Conservation (phyloP, 2,797 vertebrate genomes). For the Premnoplex brunnescens region DNA sequence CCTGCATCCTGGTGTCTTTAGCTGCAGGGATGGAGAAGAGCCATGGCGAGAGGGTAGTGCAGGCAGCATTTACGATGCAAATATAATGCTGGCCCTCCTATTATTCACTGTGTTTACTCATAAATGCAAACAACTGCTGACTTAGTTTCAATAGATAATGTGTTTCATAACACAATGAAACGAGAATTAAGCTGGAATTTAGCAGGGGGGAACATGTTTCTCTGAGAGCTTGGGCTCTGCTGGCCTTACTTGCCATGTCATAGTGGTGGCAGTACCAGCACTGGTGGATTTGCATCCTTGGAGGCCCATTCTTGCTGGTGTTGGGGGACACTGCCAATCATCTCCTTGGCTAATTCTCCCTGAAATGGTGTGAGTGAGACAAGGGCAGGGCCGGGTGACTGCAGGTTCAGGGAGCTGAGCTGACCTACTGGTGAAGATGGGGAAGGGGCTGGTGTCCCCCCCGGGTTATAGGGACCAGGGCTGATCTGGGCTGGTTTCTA, state of each 20-base stretch:
- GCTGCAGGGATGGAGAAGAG: slow-evolving; percentile 49
- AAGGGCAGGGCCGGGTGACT: neutral
- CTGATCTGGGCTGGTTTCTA: neutral
- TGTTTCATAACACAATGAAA: slow-evolving; percentile 63
- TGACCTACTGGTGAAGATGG: accelerated
- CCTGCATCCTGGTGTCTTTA: neutral
- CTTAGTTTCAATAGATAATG: slow-evolving; percentile 68
- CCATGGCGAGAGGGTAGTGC: slow-evolving; percentile 28
- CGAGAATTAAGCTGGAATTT: slow-evolving; percentile 60
- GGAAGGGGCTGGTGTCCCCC: neutral
- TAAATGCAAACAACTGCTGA: slow-evolving; percentile 70
- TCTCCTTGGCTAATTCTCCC: neutral
- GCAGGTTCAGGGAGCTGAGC: neutral
- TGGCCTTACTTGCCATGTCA: neutral
- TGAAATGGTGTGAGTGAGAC: neutral
- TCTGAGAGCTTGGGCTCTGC: neutral
- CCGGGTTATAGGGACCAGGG: accelerated
- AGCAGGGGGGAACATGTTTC: slow-evolving; percentile 28
- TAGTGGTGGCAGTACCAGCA: accelerated
- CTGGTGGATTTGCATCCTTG: neutral
- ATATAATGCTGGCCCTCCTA: slow-evolving; percentile 59
- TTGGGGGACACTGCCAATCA: neutral
- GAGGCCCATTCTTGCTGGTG: neutral
- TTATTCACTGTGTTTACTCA: slow-evolving; percentile 60
- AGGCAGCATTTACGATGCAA: slow-evolving; percentile 56